Base-by-base conservation (phyloP, 2,888 invertebrate species). In the Rhorus exstirpatorius region DNA sequence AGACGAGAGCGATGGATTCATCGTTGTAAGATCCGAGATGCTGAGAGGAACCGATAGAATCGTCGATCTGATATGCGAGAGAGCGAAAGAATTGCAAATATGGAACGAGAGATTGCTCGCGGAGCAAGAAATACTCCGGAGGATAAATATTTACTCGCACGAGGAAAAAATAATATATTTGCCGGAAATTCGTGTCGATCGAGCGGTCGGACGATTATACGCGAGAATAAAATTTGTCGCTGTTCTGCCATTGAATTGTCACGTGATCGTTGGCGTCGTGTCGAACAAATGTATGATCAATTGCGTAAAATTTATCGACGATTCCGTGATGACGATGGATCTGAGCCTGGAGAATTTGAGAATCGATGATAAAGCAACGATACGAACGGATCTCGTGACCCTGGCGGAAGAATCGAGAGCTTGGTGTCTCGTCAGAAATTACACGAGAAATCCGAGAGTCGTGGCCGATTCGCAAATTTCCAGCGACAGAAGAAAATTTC, bases 351-450 rank as follows among this genome's bases (percentile, higher is more conserved):
- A 71, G n/a, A 7, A 51, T 10, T 55, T 67, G 24, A 53, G 1
- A 26, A 14, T 79, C 2, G 38, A 60, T 35, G 49, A 21, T 44
- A 17, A 21, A 17, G 71, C 91, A 71, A 79, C 8, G 61, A 53
- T 77, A 75, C 65, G 77, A 78, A 83, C 89, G 10, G 90, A 93
- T 86, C 83, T 91, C n/a, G 86, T 92, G 3, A 87, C 89, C 24
- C 79, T 89, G 2, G 86, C 82, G 35, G 83, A 87, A 0, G 80
- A 89, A 49, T 74, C 81, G 1, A 78, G 85, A 21, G 83, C 90
- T 38, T 92, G 91, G 91, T 92, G 90, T 46, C 76, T 93, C 0
- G 86, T 91, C 31, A 88, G 81, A 44, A 84, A 92, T 85, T 91
- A 88, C 71, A 26, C 89, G 12, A 86, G 84, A 35, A 86, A 88